Conservation (phyloP, 2,113 vertebrate species). For the Eulacestoma nigropectus region DNA sequence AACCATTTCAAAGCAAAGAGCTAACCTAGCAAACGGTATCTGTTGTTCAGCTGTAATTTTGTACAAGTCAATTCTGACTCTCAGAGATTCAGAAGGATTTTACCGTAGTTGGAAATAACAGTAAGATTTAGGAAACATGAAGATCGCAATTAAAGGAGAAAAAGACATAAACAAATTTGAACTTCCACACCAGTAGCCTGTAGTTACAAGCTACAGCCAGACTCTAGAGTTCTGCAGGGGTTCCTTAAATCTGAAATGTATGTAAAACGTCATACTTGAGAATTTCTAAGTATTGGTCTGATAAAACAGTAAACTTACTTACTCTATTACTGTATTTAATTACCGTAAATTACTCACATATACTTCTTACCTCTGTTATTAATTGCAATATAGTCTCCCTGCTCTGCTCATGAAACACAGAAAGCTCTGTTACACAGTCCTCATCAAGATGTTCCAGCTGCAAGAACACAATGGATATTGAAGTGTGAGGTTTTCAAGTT, state of each 20-base stretch:
- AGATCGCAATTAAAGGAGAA: background rate
- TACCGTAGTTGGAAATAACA: background rate
- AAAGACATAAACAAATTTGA: background rate
- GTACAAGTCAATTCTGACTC: background rate
- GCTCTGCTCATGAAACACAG: conserved; percentile 80
- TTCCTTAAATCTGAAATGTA: background rate
- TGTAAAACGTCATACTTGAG: background rate
- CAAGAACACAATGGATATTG: background rate
- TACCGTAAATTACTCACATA: background rate
- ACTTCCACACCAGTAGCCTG: background rate
- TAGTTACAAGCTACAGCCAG: background rate
- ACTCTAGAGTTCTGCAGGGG: background rate
- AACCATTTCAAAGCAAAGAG: background rate
- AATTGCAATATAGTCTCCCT: conserved; percentile 74
- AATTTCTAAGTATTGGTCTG: background rate
- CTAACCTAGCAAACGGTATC: background rate
- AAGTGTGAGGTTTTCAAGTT: background rate
- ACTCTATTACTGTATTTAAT: background rate
- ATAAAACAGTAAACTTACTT: background rate
- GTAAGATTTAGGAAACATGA: background rate
- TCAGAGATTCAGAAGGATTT: background rate
- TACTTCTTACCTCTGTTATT: conserved; percentile 79
- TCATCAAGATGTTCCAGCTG: conserved; percentile 88
- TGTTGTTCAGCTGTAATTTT: background rate
- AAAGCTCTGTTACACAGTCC: conserved; percentile 90